These are phyloP conservation scores for Nasonia oneida DNA, from an alignment of 2,888 invertebrate genomes.

Conservation along the genomic window DNA sequence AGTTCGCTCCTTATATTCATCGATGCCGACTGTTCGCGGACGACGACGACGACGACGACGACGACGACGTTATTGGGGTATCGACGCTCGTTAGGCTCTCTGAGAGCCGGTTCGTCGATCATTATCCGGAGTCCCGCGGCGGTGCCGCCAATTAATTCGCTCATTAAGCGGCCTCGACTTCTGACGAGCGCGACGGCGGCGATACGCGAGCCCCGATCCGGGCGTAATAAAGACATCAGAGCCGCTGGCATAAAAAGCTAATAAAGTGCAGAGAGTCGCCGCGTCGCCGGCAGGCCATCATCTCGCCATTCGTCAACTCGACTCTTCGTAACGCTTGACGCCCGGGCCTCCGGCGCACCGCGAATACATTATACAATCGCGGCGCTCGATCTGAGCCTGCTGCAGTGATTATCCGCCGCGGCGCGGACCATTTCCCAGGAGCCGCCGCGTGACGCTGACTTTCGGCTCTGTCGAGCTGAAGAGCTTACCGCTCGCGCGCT, in stretches of 20 bases:
- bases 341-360: background rate
- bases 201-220: no score
- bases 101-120: background rate
- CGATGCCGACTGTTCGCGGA: background rate
- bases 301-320: background rate
- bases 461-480: background rate
- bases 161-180: background rate
- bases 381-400: background rate
- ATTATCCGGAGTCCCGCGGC: background rate
- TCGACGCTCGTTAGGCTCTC: background rate
- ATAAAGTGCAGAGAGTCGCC: background rate
- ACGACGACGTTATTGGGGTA: background rate
- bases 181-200: no score
- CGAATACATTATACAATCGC: conserved; percentile 19
- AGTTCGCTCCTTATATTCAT: background rate
- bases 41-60: no score
- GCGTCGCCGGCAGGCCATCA: background rate
- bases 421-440: conserved; percentile 19
- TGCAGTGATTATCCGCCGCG: conserved; percentile 5
- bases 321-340: background rate
- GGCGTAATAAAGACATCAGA: background rate
- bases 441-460: conserved; percentile 20
- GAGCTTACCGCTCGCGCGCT: background rate
- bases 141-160: background rate
- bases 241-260: background rate